Conservation (phyloP, 2,888 invertebrate genomes). For the Poecilobothrus nobilitatus region DNA sequence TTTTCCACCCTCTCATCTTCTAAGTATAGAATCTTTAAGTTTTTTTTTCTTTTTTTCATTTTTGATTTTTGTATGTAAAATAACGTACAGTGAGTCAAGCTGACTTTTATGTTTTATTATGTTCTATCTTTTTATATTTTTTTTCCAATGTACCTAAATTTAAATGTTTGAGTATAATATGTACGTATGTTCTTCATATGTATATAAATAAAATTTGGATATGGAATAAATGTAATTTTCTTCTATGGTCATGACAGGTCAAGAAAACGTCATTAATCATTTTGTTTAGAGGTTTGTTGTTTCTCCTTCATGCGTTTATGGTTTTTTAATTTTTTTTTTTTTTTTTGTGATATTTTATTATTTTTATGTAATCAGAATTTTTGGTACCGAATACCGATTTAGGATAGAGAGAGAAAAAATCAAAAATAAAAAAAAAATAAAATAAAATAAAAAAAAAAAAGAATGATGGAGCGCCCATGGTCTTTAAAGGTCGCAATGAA, state of each 20-base stretch:
- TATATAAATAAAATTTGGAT: too few relatives aligned
- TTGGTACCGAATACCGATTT: too few relatives aligned
- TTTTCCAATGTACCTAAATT: too few relatives aligned
- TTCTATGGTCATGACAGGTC: constrained; percentile 7
- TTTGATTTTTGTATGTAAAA: too few relatives aligned
- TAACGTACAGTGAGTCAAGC: neutral
- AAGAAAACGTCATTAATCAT: constrained; percentile 9
- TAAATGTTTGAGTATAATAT: too few relatives aligned
- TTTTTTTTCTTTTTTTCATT: too few relatives aligned
- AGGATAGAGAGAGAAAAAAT: too few relatives aligned
- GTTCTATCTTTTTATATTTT: too few relatives aligned
- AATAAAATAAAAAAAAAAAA: neutral
- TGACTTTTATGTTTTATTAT: neutral
- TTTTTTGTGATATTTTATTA: neutral
- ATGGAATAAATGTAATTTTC: neutral
- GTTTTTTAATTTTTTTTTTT: neutral
- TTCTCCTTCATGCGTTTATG: neutral
- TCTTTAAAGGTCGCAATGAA: constrained; percentile 2
- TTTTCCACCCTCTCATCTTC: too few relatives aligned
- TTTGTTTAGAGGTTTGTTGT: constrained; percentile 2
- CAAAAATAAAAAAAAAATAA: too few relatives aligned
- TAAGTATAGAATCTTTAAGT: too few relatives aligned
- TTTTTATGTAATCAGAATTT: neutral
- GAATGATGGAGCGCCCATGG: constrained; percentile 6
- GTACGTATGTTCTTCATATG: neutral